Evolutionary conservation across 2,113 vertebrate genomes (phyloP).

Genomic region (Nannobrachium achirus): DNA sequence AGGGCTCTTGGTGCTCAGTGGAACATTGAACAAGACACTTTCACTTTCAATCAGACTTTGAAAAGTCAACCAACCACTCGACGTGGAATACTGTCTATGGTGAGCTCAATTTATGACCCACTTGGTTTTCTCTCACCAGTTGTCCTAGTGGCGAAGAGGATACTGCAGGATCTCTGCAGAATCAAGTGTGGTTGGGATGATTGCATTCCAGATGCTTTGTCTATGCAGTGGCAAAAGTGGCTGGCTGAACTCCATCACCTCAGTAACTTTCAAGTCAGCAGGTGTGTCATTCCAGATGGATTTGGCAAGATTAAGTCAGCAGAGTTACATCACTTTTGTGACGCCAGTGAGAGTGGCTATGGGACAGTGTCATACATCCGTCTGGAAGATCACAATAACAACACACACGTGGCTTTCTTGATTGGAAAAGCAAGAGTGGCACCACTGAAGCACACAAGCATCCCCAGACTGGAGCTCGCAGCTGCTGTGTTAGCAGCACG

Average conservation of each 20-base stretch:
- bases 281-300: not conserved
- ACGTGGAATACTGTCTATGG: not conserved
- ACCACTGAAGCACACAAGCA: too few species aligned
- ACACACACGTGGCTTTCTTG: too few species aligned
- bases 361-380: too few species aligned
- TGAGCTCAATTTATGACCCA: slow-evolving; percentile 6
- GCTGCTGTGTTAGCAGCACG: not conserved
- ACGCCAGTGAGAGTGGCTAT: not conserved
- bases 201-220: not conserved
- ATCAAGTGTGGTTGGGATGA: slow-evolving; percentile 6
- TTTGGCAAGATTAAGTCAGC: not conserved
- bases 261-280: not conserved
- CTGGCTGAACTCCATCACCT: not conserved
- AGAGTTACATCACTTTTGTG: not conserved
- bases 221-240: not conserved
- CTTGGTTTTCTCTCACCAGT: not conserved
- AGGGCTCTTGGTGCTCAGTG: too few species aligned
- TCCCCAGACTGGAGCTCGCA: too few species aligned
- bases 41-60: too few species aligned
- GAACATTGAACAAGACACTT: not conserved
- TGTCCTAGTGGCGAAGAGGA: not conserved
- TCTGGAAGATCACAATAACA: too few species aligned
- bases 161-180: not conserved
- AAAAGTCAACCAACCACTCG: not conserved
- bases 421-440: too few species aligned